phyloP scores from a whole-genome alignment of 1,140 invertebrate species.

The Bradysia coprophila region DNA sequence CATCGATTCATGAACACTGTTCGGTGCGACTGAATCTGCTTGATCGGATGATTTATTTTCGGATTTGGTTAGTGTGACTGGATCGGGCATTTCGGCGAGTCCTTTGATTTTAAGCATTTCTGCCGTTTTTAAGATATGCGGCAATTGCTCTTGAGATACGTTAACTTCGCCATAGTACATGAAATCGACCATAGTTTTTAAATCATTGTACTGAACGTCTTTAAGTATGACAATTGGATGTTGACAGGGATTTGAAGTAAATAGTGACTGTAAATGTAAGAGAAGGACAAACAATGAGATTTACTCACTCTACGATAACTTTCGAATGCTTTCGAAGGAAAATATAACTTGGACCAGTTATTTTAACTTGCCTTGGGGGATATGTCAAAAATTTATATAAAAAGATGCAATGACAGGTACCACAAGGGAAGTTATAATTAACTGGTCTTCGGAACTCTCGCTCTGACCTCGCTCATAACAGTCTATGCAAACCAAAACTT shows the following conservation, averaged over 20 bases:
- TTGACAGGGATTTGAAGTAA: slow-evolving; percentile 68
- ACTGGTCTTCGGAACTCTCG: no score
- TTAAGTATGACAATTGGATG: slow-evolving; percentile 82
- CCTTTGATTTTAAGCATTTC: slow-evolving; percentile 76
- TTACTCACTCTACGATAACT: neutral
- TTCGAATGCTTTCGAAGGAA: neutral
- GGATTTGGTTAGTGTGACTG: slow-evolving; percentile 43
- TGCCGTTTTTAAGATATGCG: slow-evolving; percentile 70
- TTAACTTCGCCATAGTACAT: slow-evolving; percentile 88
- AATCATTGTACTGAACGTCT: slow-evolving; percentile 68
- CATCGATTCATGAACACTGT: slow-evolving; percentile 17
- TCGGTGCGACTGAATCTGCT: slow-evolving; percentile 12
- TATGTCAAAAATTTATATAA: no score
- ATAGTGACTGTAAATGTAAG: slow-evolving; percentile 48
- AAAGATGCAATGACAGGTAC: no score
- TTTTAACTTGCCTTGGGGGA: no score
- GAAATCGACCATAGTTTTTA: slow-evolving; percentile 78
- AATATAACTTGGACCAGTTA: no score
- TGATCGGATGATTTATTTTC: slow-evolving; percentile 30
- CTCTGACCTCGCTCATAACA: no score
- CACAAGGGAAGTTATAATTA: no score
- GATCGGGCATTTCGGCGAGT: slow-evolving; percentile 62
- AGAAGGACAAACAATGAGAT: slow-evolving; percentile 3
- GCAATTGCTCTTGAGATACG: slow-evolving; percentile 70
- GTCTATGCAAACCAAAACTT: no score